Evolutionary conservation across 2,888 invertebrate species (phyloP).

Genomic region (Mythimna vitellina): DNA sequence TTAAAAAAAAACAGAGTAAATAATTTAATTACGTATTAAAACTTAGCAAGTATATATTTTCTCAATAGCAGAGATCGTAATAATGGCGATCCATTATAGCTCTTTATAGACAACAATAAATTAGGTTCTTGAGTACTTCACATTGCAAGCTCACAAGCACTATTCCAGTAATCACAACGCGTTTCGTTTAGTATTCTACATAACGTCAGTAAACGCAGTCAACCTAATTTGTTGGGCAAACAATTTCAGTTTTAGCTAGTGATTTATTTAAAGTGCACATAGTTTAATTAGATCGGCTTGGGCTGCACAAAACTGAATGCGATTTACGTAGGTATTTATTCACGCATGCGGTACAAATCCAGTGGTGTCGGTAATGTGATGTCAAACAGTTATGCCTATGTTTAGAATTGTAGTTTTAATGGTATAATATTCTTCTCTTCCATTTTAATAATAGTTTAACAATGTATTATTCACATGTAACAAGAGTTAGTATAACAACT

Average conservation of each 20-base stretch:
- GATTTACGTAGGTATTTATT: slow-evolving; percentile 50
- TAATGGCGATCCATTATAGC: too few species aligned
- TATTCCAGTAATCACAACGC: slow-evolving; percentile 35
- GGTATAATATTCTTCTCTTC: background rate
- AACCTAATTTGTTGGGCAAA: slow-evolving; percentile 66
- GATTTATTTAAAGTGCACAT: slow-evolving; percentile 71
- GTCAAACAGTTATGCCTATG: background rate
- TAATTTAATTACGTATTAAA: too few species aligned
- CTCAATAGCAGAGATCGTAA: too few species aligned
- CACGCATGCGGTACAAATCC: slow-evolving; percentile 49
- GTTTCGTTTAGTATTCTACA: slow-evolving; percentile 51
- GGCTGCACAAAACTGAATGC: slow-evolving; percentile 57
- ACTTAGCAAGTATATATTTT: too few species aligned
- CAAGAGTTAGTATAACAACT: too few species aligned
- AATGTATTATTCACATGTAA: too few species aligned
- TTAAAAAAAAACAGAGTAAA: too few species aligned
- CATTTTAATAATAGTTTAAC: too few species aligned
- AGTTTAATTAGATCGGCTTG: slow-evolving; percentile 71
- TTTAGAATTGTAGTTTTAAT: background rate
- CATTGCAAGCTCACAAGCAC: slow-evolving; percentile 11
- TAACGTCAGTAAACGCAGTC: slow-evolving; percentile 29
- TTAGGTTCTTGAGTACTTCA: background rate
- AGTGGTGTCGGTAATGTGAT: slow-evolving; percentile 24
- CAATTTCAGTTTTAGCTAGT: slow-evolving; percentile 70
- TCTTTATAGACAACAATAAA: too few species aligned